Evolutionary conservation across 1,140 invertebrate species (phyloP).

Genomic region (Myzus persicae): DNA sequence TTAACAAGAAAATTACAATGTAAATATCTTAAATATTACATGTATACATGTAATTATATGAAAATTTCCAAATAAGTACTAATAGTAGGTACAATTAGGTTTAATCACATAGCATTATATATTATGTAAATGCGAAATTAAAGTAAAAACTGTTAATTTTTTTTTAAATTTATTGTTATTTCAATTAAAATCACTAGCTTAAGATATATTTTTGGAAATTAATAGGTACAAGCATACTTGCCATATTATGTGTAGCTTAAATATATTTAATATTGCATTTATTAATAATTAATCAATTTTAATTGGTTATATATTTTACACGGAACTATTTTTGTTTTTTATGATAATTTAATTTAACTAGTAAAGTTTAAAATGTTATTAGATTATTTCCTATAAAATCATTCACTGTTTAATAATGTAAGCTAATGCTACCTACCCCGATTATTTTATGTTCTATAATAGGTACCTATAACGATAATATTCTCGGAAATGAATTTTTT

Average conservation of each 20-base stretch:
- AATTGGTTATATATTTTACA: background rate
- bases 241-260: background rate
- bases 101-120: background rate
- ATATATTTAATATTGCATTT: background rate
- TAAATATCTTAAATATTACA: background rate
- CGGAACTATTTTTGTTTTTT: background rate
- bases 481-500: background rate
- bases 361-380: background rate
- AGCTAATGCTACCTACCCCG: too few relatives aligned
- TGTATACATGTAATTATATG: background rate
- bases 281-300: background rate
- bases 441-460: background rate
- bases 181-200: background rate
- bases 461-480: background rate
- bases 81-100: background rate
- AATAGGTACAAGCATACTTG: background rate
- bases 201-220: background rate
- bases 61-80: background rate
- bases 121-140: background rate
- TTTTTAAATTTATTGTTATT: background rate
- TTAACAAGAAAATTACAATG: background rate
- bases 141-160: background rate
- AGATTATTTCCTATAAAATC: background rate
- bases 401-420: background rate
- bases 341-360: background rate